A percentile compares a stretch with the other conserved stretches of the same genome.
Conservation (phyloP, 2,113 vertebrate species). For the Haliaeetus leucogaster region DNA sequence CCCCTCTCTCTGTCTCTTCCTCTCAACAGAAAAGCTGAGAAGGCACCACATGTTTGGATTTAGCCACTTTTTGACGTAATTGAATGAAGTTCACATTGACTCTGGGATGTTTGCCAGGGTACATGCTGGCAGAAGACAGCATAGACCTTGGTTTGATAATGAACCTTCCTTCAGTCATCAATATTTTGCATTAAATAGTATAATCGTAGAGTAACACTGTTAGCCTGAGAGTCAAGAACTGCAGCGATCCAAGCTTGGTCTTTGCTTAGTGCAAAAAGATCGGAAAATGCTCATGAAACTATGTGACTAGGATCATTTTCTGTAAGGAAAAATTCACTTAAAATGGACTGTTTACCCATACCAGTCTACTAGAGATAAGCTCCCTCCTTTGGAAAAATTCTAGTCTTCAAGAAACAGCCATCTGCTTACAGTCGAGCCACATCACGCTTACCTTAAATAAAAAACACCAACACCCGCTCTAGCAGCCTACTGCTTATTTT, state of each 20-base stretch:
- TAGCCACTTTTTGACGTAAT: neutral
- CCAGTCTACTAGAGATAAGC: neutral
- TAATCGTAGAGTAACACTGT: neutral
- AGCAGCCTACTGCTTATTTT: neutral
- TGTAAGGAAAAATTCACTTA: neutral
- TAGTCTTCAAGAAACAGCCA: neutral
- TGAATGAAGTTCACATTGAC: neutral
- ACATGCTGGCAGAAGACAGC: conserved; percentile 29
- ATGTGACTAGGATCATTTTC: rapidly evolving
- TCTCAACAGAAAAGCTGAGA: conserved; percentile 20
- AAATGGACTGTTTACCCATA: neutral
- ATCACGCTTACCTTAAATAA: neutral
- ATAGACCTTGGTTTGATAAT: conserved; percentile 40
- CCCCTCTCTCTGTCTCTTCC: neutral
- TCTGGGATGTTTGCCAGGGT: conserved; percentile 24
- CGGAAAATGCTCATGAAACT: neutral
- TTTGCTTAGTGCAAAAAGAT: neutral
- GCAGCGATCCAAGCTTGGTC: neutral
- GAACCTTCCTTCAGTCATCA: conserved; percentile 18
- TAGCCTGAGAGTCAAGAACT: neutral
- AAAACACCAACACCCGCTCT: neutral
- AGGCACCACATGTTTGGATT: neutral
- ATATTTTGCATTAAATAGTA: neutral
- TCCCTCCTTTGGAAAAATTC: neutral
- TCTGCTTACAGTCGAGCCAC: neutral